These are phyloP conservation scores for Dyspetes luteomarginatus DNA, from an alignment of 2,888 invertebrate species.

Conservation along the genomic window DNA sequence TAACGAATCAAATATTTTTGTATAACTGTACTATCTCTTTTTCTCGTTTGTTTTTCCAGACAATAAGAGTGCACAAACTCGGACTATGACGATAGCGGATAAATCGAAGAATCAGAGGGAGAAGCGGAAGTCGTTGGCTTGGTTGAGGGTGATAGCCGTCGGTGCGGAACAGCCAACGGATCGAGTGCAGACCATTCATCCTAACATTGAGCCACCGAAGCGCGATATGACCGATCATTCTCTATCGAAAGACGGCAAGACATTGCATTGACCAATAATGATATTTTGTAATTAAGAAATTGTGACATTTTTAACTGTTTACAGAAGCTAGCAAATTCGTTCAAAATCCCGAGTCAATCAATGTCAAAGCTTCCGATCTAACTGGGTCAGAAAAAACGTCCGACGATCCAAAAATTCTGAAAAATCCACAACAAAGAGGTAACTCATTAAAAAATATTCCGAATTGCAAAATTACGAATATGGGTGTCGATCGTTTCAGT, in stretches of 20 bases:
- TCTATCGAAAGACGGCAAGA: slow-evolving; percentile 56
- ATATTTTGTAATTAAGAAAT: background rate
- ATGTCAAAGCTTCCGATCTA: slow-evolving; percentile 17
- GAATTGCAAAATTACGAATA: background rate
- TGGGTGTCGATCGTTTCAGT: slow-evolving; percentile 24
- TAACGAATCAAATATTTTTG: background rate
- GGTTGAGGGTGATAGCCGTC: slow-evolving; percentile 54
- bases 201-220: slow-evolving; percentile 60
- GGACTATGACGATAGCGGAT: background rate
- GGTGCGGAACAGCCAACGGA: slow-evolving; percentile 62
- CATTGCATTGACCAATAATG: slow-evolving; percentile 11
- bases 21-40: background rate
- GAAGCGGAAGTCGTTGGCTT: slow-evolving; percentile 57
- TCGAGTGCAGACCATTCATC: slow-evolving; percentile 67
- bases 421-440: slow-evolving; percentile 40
- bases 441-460: background rate
- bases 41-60: slow-evolving; percentile 36
- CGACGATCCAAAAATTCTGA: slow-evolving; percentile 3
- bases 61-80: slow-evolving; percentile 20
- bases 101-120: slow-evolving; percentile 44
- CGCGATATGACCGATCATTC: slow-evolving; percentile 39
- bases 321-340: slow-evolving; percentile 60
- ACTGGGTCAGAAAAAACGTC: slow-evolving; percentile 12
- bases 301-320: background rate
- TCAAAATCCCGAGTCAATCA: slow-evolving; percentile 52